phyloP scores from a whole-genome alignment of 2,113 vertebrate genomes.

The Craseonycteris thonglongyai region DNA sequence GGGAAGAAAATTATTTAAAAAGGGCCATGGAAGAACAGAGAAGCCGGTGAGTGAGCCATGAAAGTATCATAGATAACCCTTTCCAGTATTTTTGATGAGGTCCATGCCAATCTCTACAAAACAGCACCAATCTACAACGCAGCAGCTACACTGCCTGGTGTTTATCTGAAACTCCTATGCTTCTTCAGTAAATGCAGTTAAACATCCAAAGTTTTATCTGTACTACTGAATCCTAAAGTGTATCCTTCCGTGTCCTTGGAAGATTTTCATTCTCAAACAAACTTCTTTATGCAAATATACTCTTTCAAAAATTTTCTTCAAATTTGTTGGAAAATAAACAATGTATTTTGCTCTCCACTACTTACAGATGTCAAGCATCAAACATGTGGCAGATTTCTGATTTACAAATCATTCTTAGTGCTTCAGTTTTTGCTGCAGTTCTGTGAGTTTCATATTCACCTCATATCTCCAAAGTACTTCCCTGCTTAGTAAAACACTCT shows the following conservation, averaged over 20 bases:
- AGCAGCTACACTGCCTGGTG: background rate
- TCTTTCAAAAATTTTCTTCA: slow-evolving; percentile 24
- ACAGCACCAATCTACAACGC: background rate
- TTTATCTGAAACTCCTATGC: background rate
- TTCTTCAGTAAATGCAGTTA: background rate
- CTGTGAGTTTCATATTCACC: slow-evolving; percentile 66
- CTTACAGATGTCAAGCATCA: slow-evolving; percentile 51
- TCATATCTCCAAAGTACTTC: slow-evolving; percentile 56
- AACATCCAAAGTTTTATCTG: background rate
- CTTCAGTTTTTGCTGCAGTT: slow-evolving; percentile 6
- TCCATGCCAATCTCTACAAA: background rate
- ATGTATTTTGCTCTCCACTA: slow-evolving; percentile 43
- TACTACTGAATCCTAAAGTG: background rate
- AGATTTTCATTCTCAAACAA: background rate
- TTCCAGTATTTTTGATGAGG: background rate
- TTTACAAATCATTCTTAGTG: slow-evolving; percentile 57
- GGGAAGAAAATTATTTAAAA: background rate
- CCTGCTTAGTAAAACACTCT: slow-evolving; percentile 68
- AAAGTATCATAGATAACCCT: background rate
- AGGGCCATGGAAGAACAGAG: background rate
- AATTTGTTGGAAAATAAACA: slow-evolving; percentile 63
- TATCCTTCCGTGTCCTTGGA: background rate
- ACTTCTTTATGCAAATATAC: slow-evolving; percentile 45
- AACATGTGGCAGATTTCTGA: slow-evolving; percentile 58
- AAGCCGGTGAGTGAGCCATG: background rate